Percentiles rank a stretch among this genome's conserved stretches.
phyloP scores from a whole-genome alignment of 2,113 vertebrate genomes.

The Melanerpes formicivorus region DNA sequence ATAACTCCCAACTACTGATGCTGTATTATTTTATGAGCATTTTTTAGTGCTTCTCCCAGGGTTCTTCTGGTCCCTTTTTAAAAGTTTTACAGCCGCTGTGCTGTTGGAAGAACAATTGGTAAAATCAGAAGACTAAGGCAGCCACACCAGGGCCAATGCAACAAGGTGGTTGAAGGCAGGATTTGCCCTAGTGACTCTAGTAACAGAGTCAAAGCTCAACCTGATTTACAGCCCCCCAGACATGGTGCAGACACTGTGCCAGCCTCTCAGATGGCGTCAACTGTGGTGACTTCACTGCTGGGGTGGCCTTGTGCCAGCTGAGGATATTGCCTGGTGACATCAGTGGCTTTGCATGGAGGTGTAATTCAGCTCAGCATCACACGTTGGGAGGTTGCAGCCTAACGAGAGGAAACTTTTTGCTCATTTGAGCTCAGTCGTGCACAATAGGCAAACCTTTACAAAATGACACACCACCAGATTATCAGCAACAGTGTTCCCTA shows the following conservation, averaged over 20 bases:
- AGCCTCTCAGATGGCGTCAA: background rate
- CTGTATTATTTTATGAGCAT: background rate
- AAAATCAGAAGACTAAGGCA: background rate
- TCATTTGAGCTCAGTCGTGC: background rate
- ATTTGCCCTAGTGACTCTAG: background rate
- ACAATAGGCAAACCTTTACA: background rate
- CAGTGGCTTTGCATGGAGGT: background rate
- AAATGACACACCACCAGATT: background rate
- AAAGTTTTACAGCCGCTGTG: slow-evolving; percentile 3
- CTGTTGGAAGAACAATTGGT: background rate
- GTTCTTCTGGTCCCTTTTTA: background rate
- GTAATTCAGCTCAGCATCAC: background rate
- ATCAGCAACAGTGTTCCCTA: background rate
- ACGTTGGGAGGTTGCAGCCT: background rate
- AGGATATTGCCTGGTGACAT: background rate
- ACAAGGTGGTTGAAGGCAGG: background rate
- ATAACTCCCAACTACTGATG: background rate
- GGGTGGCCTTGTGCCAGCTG: background rate
- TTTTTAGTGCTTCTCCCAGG: slow-evolving; percentile 1
- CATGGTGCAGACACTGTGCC: background rate
- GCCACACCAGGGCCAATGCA: background rate
- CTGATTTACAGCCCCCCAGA: background rate
- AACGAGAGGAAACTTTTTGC: background rate
- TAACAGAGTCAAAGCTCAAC: background rate
- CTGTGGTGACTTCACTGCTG: background rate